phyloP scores from a whole-genome alignment of 2,797 vertebrate species.

The Staurois parvus region DNA sequence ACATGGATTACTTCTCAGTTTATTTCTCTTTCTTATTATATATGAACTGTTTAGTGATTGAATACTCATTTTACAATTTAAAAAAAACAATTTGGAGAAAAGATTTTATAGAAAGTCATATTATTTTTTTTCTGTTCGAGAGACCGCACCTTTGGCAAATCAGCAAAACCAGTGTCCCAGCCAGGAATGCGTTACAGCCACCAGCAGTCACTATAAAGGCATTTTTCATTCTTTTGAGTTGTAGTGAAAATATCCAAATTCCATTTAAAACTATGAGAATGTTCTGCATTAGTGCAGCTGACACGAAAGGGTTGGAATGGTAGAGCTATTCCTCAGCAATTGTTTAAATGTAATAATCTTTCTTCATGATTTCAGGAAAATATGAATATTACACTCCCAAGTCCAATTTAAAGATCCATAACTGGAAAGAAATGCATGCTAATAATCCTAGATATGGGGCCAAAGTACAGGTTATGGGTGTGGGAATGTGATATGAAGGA shows the following conservation, averaged over 20 bases:
- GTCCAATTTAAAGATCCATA: slow-evolving; percentile 26
- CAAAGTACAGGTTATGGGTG: slow-evolving; percentile 24
- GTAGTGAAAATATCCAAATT: slow-evolving; percentile 28
- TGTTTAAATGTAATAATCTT: slow-evolving; percentile 34
- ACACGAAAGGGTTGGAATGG: slow-evolving; percentile 3
- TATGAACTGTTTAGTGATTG: slow-evolving; percentile 23
- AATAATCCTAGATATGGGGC: slow-evolving; percentile 2
- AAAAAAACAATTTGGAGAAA: slow-evolving; percentile 28
- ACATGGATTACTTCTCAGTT: background rate
- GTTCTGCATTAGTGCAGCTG: slow-evolving; percentile 42
- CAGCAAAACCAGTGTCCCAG: slow-evolving; percentile 7
- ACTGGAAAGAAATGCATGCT: slow-evolving; percentile 12
- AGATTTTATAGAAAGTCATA: slow-evolving; percentile 23
- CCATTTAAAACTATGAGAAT: slow-evolving; percentile 22
- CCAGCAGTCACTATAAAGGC: slow-evolving; percentile 49
- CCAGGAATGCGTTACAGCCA: slow-evolving; percentile 39
- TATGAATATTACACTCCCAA: slow-evolving; percentile 13
- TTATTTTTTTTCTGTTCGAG: slow-evolving; percentile 3
- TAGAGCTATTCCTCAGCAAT: slow-evolving; percentile 17
- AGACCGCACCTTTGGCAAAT: slow-evolving; percentile 57
- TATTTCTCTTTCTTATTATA: slow-evolving; percentile 13
- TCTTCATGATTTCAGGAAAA: slow-evolving; percentile 41
- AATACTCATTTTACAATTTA: slow-evolving; percentile 15
- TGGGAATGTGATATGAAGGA: background rate
- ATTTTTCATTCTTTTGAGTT: slow-evolving; percentile 33